Conservation (phyloP, 2,797 vertebrate species). For the Danio tinwini region DNA sequence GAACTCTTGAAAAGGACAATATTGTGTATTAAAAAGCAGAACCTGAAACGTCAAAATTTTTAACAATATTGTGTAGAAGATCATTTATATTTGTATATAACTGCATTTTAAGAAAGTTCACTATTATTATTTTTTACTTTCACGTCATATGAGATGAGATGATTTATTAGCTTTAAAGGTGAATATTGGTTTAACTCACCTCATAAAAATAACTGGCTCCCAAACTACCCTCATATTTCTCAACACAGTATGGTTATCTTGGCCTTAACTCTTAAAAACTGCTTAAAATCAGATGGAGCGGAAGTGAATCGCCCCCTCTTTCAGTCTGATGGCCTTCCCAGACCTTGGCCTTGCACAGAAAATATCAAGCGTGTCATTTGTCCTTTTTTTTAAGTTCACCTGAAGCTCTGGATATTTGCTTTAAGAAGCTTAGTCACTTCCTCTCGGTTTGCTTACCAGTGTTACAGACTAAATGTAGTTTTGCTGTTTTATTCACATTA, state of each 20-base stretch:
- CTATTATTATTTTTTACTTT: not conserved
- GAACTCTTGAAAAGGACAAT: too few species aligned
- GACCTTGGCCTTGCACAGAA: conserved; percentile 36
- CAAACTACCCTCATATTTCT: not conserved
- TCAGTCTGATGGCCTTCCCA: conserved; percentile 40
- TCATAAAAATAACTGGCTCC: not conserved
- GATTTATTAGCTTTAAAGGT: not conserved
- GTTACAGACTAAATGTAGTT: not conserved
- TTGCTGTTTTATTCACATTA: too few species aligned
- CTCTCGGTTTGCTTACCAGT: not conserved
- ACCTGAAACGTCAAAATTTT: too few species aligned
- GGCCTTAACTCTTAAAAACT: conserved; percentile 10
- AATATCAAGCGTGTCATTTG: conserved; percentile 48
- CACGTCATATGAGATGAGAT: not conserved
- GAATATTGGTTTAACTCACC: not conserved
- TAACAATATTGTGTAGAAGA: too few species aligned
- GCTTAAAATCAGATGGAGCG: conserved; percentile 16
- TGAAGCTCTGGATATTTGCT: conserved; percentile 7
- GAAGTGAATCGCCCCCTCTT: conserved; percentile 29
- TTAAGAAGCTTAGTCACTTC: conserved; percentile 1
- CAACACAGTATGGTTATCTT: not conserved
- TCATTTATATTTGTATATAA: too few species aligned
- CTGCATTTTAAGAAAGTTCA: too few species aligned
- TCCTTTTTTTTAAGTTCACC: conserved; percentile 25
- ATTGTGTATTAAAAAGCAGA: too few species aligned